A percentile compares a stretch with the other conserved stretches of the same genome.
These are phyloP conservation scores for Progne subis DNA, from an alignment of 2,113 vertebrate species.

Conservation along the genomic window DNA sequence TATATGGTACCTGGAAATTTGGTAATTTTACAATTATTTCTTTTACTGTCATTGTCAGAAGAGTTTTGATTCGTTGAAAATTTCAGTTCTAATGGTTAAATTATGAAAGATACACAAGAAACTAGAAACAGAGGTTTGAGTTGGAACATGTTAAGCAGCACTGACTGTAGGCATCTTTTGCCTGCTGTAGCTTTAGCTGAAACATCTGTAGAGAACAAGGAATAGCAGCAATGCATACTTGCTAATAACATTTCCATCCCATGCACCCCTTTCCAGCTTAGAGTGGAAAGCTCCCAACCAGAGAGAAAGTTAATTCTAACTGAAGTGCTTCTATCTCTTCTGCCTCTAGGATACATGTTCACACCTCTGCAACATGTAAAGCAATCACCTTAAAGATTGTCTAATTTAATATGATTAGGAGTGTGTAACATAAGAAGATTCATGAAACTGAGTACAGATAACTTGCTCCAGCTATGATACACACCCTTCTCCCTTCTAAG, in stretches of 20 bases:
- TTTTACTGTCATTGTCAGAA: not conserved
- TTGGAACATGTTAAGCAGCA: not conserved
- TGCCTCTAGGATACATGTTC: not conserved
- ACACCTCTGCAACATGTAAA: conserved; percentile 30
- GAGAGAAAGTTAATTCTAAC: conserved; percentile 8
- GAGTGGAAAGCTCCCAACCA: not conserved
- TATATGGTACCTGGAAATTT: not conserved
- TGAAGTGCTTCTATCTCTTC: not conserved
- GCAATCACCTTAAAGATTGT: conserved; percentile 25
- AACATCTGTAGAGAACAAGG: not conserved
- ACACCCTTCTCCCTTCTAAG: conserved; percentile 21
- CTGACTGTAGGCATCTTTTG: not conserved
- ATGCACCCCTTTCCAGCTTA: not conserved
- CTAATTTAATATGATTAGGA: conserved; percentile 47
- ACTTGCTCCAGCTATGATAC: conserved; percentile 24
- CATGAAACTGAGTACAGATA: conserved; percentile 7
- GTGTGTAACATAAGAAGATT: conserved; percentile 41
- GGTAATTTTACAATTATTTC: not conserved
- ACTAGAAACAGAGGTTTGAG: not conserved
- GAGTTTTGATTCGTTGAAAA: not conserved
- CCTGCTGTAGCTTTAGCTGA: not conserved
- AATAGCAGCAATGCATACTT: not conserved
- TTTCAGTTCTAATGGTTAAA: not conserved
- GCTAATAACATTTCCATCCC: not conserved
- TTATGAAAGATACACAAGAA: not conserved